Evolutionary conservation across 2,113 vertebrate species (phyloP), one percentile per base, ranked within the genome.

Genomic region (Egretta garzetta): DNA sequence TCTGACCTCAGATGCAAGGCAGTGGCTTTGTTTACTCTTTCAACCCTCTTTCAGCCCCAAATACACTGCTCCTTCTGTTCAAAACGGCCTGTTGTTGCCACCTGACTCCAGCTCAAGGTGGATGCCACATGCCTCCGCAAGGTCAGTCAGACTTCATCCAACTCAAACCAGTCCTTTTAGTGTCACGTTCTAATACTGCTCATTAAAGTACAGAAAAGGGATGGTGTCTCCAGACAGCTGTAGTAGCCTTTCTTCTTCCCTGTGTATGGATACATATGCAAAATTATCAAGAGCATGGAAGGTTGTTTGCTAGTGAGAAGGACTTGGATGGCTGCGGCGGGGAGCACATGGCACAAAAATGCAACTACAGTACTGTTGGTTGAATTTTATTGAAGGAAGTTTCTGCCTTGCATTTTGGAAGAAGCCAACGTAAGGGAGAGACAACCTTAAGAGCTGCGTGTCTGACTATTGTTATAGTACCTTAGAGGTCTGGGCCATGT

Each of bases 31-130:
- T 68, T 79, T 86, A 66, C 45, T 62, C 58, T 66, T 93, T 39
- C 45, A 86, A 14, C 19, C 19, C 17, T 52, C 55, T 74, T 88
- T 81, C 60, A 89, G 52, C 56, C 56, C 77, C 4, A 94, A 85
- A 75, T 55, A 74, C 0, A 0, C 59, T 10, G 23, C 39, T 77
- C n/a, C 7, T 4, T 39, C 32, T 37, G 32, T 52, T 35, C 19
- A 63, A 71, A 96, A 72, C 33, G 39, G 26, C 7, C 30, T 67
- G 28, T 27, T 33, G 33, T 67, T 63, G 37, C n/a, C 67, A 33
- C 27, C 24, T 67, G 47, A 79, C 47, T 67, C 21, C 35, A 41
- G 66, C 13, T 83, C 24, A 11, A 64, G 17, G 32, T 52, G 32
- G 32, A 47, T 71, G 67, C 24, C 4, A 33, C 24, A 41, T 28